Percentiles rank a stretch among this genome's conserved stretches.
Evolutionary conservation across 35 echinoderm and acorn worm species (phyloP).

Genomic region (Antedon bifida): DNA sequence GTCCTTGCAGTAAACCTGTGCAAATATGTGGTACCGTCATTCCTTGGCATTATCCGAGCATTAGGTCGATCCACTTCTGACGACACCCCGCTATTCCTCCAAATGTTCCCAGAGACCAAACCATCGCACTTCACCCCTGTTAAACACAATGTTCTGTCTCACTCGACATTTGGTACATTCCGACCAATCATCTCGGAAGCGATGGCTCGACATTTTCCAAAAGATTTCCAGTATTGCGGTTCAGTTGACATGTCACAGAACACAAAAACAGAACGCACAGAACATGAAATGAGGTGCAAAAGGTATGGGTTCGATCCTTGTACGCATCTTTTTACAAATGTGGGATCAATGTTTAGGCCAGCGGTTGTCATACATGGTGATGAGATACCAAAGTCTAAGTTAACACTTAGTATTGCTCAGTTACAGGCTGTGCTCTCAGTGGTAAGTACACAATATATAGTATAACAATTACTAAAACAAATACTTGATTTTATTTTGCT

Average conservation of each 20-base stretch:
- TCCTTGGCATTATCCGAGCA: slow-evolving; percentile 66
- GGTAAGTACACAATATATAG: slow-evolving; percentile 13
- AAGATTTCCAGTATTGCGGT: neutral
- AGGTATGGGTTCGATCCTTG: neutral
- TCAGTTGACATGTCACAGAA: neutral
- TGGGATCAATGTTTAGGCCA: slow-evolving; percentile 39
- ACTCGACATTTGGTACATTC: slow-evolving; percentile 58
- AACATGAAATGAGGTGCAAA: neutral
- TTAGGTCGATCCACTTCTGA: slow-evolving; percentile 28
- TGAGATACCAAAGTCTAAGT: neutral
- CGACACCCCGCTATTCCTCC: slow-evolving; percentile 25
- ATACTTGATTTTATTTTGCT: too few species aligned
- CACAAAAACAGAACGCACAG: neutral
- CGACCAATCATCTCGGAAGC: slow-evolving; percentile 73
- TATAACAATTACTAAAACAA: too few species aligned
- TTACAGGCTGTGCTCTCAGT: slow-evolving; percentile 33
- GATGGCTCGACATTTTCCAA: slow-evolving; percentile 50
- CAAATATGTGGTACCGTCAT: slow-evolving; percentile 52
- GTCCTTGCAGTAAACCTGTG: slow-evolving; percentile 17
- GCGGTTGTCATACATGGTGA: neutral
- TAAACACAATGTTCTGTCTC: neutral
- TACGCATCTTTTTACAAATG: slow-evolving; percentile 33
- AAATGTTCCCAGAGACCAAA: slow-evolving; percentile 46
- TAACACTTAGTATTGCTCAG: slow-evolving; percentile 16
- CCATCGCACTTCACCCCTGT: neutral